Percentiles rank a stretch among this genome's conserved stretches.
These are phyloP conservation scores for Pyrocoelia pectoralis DNA, from an alignment of 2,888 invertebrate genomes.

Conservation along the genomic window DNA sequence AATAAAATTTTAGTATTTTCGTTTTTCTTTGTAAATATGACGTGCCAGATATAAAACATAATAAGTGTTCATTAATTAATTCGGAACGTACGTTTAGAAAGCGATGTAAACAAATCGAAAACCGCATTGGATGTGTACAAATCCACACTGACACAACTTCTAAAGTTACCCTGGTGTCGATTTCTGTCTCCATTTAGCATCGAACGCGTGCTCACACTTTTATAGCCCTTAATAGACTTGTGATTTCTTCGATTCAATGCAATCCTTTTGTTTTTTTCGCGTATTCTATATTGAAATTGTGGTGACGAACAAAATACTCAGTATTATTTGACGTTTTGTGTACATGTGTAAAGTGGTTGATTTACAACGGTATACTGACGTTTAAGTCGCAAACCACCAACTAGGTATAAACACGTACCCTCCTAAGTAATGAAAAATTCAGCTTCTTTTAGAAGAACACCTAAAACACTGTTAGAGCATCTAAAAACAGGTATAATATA, in stretches of 20 bases:
- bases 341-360: no score
- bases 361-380: no score
- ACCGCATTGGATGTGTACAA: background rate
- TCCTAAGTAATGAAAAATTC: conserved; percentile 31
- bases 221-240: background rate
- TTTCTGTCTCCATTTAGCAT: background rate
- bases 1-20: no score
- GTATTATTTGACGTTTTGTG: no score
- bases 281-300: no score
- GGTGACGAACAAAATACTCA: no score
- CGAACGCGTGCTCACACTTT: background rate
- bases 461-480: conserved; percentile 41
- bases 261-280: no score
- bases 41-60: no score
- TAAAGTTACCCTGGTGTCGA: background rate
- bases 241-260: background rate
- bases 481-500: conserved; percentile 57
- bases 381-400: background rate
- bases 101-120: conserved; percentile 1
- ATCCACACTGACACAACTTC: background rate
- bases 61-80: background rate
- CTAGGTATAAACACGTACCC: conserved; percentile 4
- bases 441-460: conserved; percentile 26
- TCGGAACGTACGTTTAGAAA: background rate
- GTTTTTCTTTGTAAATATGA: no score